phyloP scores from a whole-genome alignment of 2,113 vertebrate genomes.

The Dascyllus trimaculatus region DNA sequence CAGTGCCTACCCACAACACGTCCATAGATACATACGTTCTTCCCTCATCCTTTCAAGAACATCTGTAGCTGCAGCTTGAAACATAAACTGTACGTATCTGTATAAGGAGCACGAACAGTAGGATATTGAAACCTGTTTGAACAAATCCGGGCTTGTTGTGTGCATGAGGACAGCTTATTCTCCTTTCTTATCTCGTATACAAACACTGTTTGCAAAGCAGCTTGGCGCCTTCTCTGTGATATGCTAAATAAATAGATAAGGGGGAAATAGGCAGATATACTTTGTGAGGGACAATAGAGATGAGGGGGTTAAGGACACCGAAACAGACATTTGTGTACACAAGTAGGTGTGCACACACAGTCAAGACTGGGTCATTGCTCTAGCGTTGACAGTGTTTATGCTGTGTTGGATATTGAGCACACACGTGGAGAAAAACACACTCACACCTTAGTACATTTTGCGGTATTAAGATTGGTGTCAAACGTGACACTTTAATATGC shows the following conservation, averaged over 20 bases:
- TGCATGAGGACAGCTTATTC: slow-evolving; percentile 55
- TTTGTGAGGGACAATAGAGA: slow-evolving; percentile 53
- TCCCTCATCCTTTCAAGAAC: slow-evolving; percentile 20
- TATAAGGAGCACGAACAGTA: slow-evolving; percentile 5
- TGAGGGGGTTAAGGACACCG: slow-evolving; percentile 52
- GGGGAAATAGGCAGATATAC: slow-evolving; percentile 47
- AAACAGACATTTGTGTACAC: slow-evolving; percentile 28
- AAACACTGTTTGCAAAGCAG: slow-evolving; percentile 75
- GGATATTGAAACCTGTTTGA: slow-evolving; percentile 54
- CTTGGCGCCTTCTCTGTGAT: slow-evolving; percentile 64
- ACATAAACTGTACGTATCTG: slow-evolving; percentile 28
- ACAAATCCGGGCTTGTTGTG: slow-evolving; percentile 57
- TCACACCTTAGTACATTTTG: slow-evolving; percentile 43
- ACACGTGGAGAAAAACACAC: neutral
- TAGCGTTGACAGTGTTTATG: slow-evolving; percentile 33
- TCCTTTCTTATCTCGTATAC: slow-evolving; percentile 67
- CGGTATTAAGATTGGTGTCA: slow-evolving; percentile 56
- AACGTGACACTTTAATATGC: slow-evolving; percentile 71
- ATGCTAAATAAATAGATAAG: slow-evolving; percentile 78
- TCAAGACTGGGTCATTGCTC: slow-evolving; percentile 26
- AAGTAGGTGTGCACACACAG: neutral
- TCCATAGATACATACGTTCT: neutral
- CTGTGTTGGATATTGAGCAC: slow-evolving; percentile 28
- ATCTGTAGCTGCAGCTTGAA: slow-evolving; percentile 42
- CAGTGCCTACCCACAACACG: neutral